Percentiles rank a stretch among this genome's conserved stretches.
Conservation (phyloP, 2,113 vertebrate species). For the Oryzias woworae region DNA sequence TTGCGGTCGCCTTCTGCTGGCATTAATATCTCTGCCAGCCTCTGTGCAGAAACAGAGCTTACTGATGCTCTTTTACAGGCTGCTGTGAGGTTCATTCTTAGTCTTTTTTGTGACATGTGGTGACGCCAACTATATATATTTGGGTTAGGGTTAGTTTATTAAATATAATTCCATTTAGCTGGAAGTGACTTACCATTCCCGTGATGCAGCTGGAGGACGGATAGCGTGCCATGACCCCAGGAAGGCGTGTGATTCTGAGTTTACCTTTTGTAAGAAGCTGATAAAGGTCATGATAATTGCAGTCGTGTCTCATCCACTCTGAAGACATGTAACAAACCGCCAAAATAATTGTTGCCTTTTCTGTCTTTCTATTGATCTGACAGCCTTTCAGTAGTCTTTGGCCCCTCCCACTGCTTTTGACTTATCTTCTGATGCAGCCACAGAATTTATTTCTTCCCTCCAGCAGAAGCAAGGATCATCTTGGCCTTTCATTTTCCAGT, state of each 20-base stretch:
- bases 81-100: constrained; percentile 25
- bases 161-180: constrained; percentile 64
- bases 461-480: constrained; percentile 68
- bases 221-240: not conserved
- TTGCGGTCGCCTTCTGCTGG: constrained; percentile 3
- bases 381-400: not conserved
- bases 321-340: not conserved
- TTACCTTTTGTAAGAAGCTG: constrained; percentile 50
- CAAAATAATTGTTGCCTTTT: not conserved
- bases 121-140: not conserved
- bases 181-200: constrained; percentile 41
- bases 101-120: constrained; percentile 34
- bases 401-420: constrained; percentile 31
- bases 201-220: constrained; percentile 41
- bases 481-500: constrained; percentile 85
- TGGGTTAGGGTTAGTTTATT: constrained; percentile 28
- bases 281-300: constrained; percentile 66
- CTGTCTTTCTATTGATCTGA: too few relatives aligned
- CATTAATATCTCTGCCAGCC: constrained; percentile 9
- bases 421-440: constrained; percentile 57
- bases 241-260: constrained; percentile 27
- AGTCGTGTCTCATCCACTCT: not conserved
- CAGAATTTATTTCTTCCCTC: constrained; percentile 67
- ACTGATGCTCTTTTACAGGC: constrained; percentile 33
- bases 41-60: constrained; percentile 7